Evolutionary conservation across 2,888 invertebrate genomes (phyloP), one percentile per base, ranked within the genome.

Genomic region (Germaria angustata): DNA sequence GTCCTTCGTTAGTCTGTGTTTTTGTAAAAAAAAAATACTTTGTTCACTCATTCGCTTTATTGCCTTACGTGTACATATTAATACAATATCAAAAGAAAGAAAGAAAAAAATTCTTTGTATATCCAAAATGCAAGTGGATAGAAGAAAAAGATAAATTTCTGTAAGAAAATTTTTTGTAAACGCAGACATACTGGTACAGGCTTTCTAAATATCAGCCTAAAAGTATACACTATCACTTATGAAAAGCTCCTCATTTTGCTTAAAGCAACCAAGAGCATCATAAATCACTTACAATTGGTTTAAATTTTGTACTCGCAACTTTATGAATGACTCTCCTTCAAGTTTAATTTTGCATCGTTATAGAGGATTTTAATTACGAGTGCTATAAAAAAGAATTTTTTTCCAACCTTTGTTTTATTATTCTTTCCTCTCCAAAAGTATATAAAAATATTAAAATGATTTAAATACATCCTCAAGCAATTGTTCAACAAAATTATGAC

Each of bases 401-500:
- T 28, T n/a, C n/a, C n/a, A n/a, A n/a, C n/a, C n/a, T n/a, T n/a
- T n/a, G n/a, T n/a, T 57, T 63, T 34, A 32, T 17, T 11, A 15
- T 9, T 22, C 9, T 22, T 65, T 4, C 1, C 34, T 7, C 13
- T n/a, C 3, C 15, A 8, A 44, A 55, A 36, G 41, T 41, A 11
- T 24, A 41, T 15, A 8, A 39, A 59, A 39, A 8, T 59, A 41
- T 39, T 36, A 46, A 73, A 46, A 76, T 65, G 55, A 76, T 65
- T 66, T 79, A 79, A 79, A 28, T 51, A 51, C 66, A 36, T 66
- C 41, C 72, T 72, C 39, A 22, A 49, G 22, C 39, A 51, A 41
- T 51, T 59, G 28, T 59, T 65, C 59, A 51, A 44, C 49, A 41
- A 72, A 72, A 72, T 79, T 79, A 79, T 66, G 57, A 76, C 75